Evolutionary conservation across 2,113 vertebrate genomes (phyloP).

Genomic region (Heterochromis multidens): DNA sequence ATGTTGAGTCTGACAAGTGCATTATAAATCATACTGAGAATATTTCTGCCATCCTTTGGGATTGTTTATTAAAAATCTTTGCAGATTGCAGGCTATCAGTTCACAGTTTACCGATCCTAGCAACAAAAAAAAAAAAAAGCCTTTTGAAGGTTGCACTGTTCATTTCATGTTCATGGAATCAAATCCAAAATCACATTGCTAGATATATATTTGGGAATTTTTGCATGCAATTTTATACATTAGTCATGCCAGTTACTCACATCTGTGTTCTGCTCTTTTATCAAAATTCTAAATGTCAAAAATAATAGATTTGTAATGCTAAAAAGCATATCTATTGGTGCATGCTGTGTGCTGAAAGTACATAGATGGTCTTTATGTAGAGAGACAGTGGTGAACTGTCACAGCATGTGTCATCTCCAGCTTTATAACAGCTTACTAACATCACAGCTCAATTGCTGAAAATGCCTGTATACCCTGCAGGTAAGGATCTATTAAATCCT

Average conservation of each 20-base stretch:
- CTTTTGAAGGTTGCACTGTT: conserved; percentile 9
- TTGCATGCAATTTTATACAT: not conserved
- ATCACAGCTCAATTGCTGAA: conserved; percentile 74
- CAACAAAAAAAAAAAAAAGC: not conserved
- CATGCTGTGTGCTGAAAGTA: conserved; percentile 31
- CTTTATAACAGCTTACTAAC: conserved; percentile 67
- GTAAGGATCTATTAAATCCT: conserved; percentile 74
- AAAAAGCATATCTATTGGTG: conserved; percentile 15
- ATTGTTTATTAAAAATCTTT: conserved; percentile 48
- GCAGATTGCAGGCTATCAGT: conserved; percentile 43
- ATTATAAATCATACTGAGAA: conserved; percentile 11
- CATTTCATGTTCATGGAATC: conserved; percentile 15
- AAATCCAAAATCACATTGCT: not conserved
- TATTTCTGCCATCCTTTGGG: conserved; percentile 38
- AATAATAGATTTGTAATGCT: conserved; percentile 29
- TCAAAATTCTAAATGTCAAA: conserved; percentile 42
- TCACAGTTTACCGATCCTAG: conserved; percentile 19
- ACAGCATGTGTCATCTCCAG: conserved; percentile 62
- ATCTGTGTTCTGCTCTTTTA: conserved; percentile 9
- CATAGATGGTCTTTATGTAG: conserved; percentile 38
- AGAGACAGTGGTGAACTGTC: conserved; percentile 68
- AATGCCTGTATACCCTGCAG: conserved; percentile 71
- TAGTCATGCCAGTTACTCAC: conserved; percentile 21
- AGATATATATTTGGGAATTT: not conserved
- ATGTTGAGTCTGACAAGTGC: conserved; percentile 23